phyloP scores from a whole-genome alignment of 1,140 invertebrate genomes.

The Xylocopa sonorina region DNA sequence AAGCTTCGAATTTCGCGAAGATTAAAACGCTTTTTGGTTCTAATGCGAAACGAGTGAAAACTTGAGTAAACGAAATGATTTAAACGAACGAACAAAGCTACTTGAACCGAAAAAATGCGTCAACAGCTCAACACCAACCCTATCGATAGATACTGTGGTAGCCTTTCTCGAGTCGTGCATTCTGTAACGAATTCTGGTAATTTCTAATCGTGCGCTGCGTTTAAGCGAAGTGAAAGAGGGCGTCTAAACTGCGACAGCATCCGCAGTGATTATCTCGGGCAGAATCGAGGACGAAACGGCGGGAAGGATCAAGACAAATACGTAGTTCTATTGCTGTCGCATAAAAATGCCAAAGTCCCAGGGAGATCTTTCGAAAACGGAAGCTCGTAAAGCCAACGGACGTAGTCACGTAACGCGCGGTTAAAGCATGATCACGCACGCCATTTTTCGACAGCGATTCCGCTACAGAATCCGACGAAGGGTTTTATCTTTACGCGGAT shows the following conservation, averaged over 20 bases:
- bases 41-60: too few species aligned
- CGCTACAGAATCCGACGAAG: not conserved
- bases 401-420: not conserved
- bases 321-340: not conserved
- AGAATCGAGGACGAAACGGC: not conserved
- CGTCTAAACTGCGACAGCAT: too few species aligned
- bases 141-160: not conserved
- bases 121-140: not conserved
- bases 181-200: too few species aligned
- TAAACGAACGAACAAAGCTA: not conserved
- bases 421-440: not conserved
- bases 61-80: not conserved
- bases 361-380: not conserved
- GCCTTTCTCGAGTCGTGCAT: too few species aligned
- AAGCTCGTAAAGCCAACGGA: not conserved
- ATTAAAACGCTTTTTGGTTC: too few species aligned
- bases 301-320: not conserved
- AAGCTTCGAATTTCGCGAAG: too few species aligned
- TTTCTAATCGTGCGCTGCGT: rapidly evolving
- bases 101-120: not conserved
- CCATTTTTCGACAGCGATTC: conserved; percentile 8
- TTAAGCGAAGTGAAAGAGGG: not conserved
- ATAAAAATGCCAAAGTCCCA: not conserved
- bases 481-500: conserved; percentile 23
- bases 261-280: not conserved